Evolutionary conservation across 2,797 vertebrate genomes (phyloP).

Genomic region (Etheostoma perlongum): DNA sequence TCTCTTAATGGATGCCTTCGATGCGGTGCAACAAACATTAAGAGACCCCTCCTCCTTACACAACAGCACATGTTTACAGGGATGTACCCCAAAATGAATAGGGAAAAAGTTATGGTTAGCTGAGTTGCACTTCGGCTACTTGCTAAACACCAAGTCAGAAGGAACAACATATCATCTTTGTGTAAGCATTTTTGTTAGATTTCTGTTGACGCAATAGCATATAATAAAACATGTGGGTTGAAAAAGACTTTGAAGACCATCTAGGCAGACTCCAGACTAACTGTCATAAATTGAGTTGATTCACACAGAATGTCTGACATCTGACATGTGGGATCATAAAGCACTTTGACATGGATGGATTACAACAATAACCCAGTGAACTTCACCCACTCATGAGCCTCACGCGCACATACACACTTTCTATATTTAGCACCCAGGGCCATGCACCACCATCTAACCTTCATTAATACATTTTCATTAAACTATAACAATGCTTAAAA

Average conservation of each 20-base stretch:
- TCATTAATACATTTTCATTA: neutral
- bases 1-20: neutral
- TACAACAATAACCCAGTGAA: slow-evolving; percentile 64
- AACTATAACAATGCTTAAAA: neutral
- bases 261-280: slow-evolving; percentile 20
- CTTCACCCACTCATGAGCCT: slow-evolving; percentile 44
- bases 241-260: neutral
- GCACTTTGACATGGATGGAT: slow-evolving; percentile 40
- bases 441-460: neutral
- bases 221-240: neutral
- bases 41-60: neutral
- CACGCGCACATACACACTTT: slow-evolving; percentile 3
- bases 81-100: neutral
- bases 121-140: neutral
- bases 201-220: neutral
- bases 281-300: slow-evolving; percentile 42
- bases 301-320: slow-evolving; percentile 45
- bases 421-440: neutral
- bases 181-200: neutral
- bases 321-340: slow-evolving; percentile 64
- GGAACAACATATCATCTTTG: neutral
- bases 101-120: too few species aligned
- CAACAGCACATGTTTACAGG: neutral
- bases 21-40: neutral
- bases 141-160: neutral